Conservation (phyloP, 1,140 invertebrate genomes). For the Heliconius hewitsoni region DNA sequence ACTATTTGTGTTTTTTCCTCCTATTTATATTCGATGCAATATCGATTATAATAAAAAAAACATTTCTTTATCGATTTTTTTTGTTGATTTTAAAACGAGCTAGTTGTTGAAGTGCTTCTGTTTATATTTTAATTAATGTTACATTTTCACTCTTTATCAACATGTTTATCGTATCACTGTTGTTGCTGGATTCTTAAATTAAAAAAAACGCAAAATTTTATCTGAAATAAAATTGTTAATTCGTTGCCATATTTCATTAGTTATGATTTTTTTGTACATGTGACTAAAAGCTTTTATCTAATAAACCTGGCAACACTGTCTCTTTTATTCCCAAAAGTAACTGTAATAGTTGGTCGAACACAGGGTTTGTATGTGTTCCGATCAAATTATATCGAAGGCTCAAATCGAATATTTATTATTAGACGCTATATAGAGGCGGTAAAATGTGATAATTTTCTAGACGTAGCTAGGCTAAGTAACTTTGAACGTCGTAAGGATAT, state of each 20-base stretch:
- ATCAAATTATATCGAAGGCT: constrained; percentile 32
- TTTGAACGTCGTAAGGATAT: background rate
- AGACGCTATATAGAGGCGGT: constrained; percentile 29
- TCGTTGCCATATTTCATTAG: background rate
- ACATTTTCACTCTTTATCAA: background rate
- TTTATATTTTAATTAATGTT: background rate
- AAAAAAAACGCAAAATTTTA: background rate
- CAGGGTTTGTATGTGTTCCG: constrained; percentile 31
- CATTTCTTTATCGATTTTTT: background rate
- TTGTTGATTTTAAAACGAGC: background rate
- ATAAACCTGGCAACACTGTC: background rate
- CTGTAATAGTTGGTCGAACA: constrained; percentile 17
- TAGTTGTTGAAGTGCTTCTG: background rate
- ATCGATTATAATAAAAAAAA: background rate
- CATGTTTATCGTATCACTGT: background rate
- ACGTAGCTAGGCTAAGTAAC: constrained; percentile 23
- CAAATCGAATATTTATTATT: constrained; percentile 33
- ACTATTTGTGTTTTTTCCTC: background rate
- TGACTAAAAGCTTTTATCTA: background rate
- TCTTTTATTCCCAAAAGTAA: background rate
- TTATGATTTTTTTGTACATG: background rate
- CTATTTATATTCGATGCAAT: background rate
- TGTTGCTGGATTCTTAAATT: background rate
- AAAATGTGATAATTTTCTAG: constrained; percentile 34
- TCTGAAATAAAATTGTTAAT: background rate